Conservation (phyloP, 2,797 vertebrate genomes). For the Anabas testudineus region DNA sequence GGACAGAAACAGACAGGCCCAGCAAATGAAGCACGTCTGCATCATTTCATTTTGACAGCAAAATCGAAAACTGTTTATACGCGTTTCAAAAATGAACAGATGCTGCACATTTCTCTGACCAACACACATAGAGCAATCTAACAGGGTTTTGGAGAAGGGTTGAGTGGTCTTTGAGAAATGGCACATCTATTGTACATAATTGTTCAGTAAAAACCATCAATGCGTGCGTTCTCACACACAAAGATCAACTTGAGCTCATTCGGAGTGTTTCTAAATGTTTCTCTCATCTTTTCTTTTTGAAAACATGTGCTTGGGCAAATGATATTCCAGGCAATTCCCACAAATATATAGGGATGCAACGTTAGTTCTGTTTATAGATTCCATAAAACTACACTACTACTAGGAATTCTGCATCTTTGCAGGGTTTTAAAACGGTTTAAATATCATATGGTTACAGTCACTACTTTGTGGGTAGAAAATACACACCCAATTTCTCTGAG, state of each 20-base stretch:
- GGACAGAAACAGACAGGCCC: slow-evolving; percentile 27
- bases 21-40: slow-evolving; percentile 41
- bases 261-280: slow-evolving; percentile 47
- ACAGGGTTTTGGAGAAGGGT: slow-evolving; percentile 39
- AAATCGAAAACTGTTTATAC: slow-evolving; percentile 19
- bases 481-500: slow-evolving; percentile 39
- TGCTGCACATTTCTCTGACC: slow-evolving; percentile 34
- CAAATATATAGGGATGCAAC: slow-evolving; percentile 56
- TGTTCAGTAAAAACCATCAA: slow-evolving; percentile 37
- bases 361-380: slow-evolving; percentile 57
- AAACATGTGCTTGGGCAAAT: slow-evolving; percentile 56
- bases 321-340: slow-evolving; percentile 40
- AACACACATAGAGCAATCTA: slow-evolving; percentile 25
- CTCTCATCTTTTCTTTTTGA: slow-evolving; percentile 23
- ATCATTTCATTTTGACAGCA: slow-evolving; percentile 48
- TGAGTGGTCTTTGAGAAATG: slow-evolving; percentile 28
- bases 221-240: neutral
- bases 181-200: slow-evolving; percentile 12
- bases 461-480: slow-evolving; percentile 41
- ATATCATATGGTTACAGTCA: slow-evolving; percentile 35
- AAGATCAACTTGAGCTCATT: slow-evolving; percentile 45
- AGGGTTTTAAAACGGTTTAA: slow-evolving; percentile 40
- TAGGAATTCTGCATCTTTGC: slow-evolving; percentile 18
- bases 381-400: slow-evolving; percentile 62
- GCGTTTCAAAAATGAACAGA: slow-evolving; percentile 25